Evolutionary conservation across 1,140 invertebrate genomes (phyloP).

Genomic region (Asbolus verrucosus): DNA sequence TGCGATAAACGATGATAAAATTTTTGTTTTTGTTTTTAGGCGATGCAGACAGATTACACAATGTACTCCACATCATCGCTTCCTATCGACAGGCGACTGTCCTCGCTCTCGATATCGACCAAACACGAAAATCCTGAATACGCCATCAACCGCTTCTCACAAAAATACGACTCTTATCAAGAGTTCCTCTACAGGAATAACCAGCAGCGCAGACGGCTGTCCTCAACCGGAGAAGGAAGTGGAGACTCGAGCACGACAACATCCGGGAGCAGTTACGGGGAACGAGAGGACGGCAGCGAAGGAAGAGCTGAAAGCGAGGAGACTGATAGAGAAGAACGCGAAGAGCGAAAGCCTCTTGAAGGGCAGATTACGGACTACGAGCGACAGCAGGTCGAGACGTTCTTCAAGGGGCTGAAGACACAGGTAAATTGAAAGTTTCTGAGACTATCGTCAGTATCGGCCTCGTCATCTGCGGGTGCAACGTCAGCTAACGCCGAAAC

Average conservation of each 20-base stretch:
- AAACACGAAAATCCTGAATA: slow-evolving; percentile 60
- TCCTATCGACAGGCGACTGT: slow-evolving; percentile 58
- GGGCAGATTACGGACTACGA: slow-evolving; percentile 75
- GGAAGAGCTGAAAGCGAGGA: slow-evolving; percentile 61
- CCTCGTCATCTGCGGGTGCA: not conserved
- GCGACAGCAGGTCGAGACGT: slow-evolving; percentile 81
- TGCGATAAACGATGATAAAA: not conserved
- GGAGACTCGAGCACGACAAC: slow-evolving; percentile 68
- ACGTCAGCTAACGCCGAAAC: not conserved
- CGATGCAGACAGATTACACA: slow-evolving; percentile 41
- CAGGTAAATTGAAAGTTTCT: slow-evolving; percentile 73
- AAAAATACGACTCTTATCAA: slow-evolving; percentile 62
- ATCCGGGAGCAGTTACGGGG: slow-evolving; percentile 67
- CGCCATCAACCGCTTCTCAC: slow-evolving; percentile 57
- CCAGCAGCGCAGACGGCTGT: slow-evolving; percentile 55
- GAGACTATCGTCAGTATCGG: not conserved
- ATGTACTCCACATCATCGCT: slow-evolving; percentile 31
- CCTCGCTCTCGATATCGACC: slow-evolving; percentile 59
- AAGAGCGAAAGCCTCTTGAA: slow-evolving; percentile 61
- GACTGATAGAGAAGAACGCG: slow-evolving; percentile 57
- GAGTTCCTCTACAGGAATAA: slow-evolving; percentile 58
- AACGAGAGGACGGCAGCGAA: slow-evolving; percentile 63
- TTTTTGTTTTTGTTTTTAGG: slow-evolving; percentile 1
- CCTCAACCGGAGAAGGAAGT: slow-evolving; percentile 66
- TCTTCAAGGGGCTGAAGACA: slow-evolving; percentile 83